Conservation (phyloP, 2,888 invertebrate genomes). For the Eupithecia abbreviata region DNA sequence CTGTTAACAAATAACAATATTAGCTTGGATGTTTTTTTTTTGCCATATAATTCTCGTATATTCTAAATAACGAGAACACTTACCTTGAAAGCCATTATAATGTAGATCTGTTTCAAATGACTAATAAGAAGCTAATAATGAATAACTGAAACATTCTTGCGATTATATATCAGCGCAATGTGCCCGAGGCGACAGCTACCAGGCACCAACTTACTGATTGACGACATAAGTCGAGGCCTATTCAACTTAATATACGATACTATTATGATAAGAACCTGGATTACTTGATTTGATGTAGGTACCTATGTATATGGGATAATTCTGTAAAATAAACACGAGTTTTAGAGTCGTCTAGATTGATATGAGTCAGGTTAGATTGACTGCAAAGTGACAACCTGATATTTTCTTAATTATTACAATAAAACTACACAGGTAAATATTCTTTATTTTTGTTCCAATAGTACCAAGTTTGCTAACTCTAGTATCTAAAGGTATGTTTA, state of each 20-base stretch:
- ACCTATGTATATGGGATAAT: no score
- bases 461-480: no score
- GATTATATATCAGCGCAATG: constrained; percentile 38
- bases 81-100: constrained; percentile 46
- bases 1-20: constrained; percentile 34
- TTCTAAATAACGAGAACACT: neutral
- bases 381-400: neutral
- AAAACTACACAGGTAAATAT: neutral
- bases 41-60: neutral
- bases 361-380: neutral
- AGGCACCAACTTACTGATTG: constrained; percentile 14
- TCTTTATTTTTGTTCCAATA: neutral
- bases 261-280: constrained; percentile 10
- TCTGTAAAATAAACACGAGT: no score
- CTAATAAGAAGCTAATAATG: constrained; percentile 35
- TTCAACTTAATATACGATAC: neutral
- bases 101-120: constrained; percentile 35
- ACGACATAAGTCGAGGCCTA: constrained; percentile 24
- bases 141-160: constrained; percentile 21
- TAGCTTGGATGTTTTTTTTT: neutral
- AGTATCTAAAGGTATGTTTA: no score
- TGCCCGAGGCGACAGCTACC: constrained; percentile 37
- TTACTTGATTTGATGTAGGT: neutral
- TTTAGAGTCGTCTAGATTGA: no score
- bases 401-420: neutral